Conservation (phyloP, 1,140 invertebrate genomes). For the Drosophila yakuba region DNA sequence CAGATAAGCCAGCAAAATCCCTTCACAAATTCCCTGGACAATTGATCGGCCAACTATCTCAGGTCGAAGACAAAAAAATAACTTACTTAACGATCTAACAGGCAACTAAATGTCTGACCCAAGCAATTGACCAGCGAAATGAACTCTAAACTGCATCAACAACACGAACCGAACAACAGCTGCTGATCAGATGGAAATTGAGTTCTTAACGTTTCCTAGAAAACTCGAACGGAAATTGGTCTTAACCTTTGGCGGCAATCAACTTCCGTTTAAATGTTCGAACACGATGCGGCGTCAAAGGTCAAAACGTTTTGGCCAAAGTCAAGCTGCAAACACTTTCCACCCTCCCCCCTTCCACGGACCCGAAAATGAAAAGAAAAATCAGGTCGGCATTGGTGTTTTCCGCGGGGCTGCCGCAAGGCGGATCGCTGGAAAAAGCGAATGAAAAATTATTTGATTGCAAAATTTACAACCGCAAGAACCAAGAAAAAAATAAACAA, state of each 20-base stretch:
- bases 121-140: conserved; percentile 55
- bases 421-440: conserved; percentile 62
- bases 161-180: conserved; percentile 47
- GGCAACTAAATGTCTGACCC: conserved; percentile 55
- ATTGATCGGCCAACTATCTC: conserved; percentile 29
- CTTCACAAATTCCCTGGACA: conserved; percentile 33
- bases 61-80: conserved; percentile 42
- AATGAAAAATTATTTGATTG: conserved; percentile 81
- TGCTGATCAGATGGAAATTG: conserved; percentile 53
- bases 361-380: conserved; percentile 75
- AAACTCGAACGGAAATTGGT: conserved; percentile 75
- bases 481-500: conserved; percentile 11
- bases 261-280: conserved; percentile 82
- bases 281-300: conserved; percentile 74
- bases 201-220: conserved; percentile 62
- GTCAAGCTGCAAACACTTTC: conserved; percentile 66
- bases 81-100: conserved; percentile 53
- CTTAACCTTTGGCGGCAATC: conserved; percentile 80
- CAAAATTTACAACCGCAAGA: conserved; percentile 78
- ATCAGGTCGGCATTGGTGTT: conserved; percentile 69
- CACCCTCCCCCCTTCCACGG: conserved; percentile 34
- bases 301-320: conserved; percentile 76
- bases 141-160: conserved; percentile 63
- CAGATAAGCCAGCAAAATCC: conserved; percentile 4
- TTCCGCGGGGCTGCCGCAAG: conserved; percentile 13